Conservation (phyloP, 1,140 invertebrate species). For the Glossosoma conforme region DNA sequence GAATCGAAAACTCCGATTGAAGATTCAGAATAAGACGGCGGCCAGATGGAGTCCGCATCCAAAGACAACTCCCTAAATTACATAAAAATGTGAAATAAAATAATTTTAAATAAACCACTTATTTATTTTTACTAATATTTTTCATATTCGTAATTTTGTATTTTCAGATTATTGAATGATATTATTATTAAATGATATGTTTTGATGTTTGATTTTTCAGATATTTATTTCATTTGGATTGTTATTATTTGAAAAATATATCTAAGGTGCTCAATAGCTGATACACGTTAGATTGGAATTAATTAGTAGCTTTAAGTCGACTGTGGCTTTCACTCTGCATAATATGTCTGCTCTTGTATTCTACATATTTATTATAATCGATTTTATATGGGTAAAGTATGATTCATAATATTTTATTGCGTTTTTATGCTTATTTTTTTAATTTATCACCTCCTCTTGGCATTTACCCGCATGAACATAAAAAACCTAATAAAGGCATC, state of each 20-base stretch:
- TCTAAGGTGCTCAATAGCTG: slow-evolving; percentile 22
- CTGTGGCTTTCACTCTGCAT: not conserved
- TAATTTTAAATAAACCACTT: slow-evolving; percentile 1
- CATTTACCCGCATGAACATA: no score
- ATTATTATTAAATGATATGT: slow-evolving; percentile 15
- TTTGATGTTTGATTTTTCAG: slow-evolving; percentile 22
- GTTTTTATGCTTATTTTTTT: no score
- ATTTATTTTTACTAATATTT: slow-evolving; percentile 3
- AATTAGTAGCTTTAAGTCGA: not conserved
- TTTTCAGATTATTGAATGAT: slow-evolving; percentile 26
- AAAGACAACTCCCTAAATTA: no score
- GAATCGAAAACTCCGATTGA: no score
- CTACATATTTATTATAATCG: not conserved
- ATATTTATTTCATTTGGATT: slow-evolving; percentile 24
- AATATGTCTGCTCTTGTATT: not conserved
- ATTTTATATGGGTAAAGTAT: slow-evolving; percentile 18
- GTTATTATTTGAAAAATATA: slow-evolving; percentile 20
- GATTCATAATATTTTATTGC: not conserved
- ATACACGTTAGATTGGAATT: slow-evolving; percentile 19
- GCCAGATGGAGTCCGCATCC: no score
- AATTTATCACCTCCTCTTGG: no score
- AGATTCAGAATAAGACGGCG: no score
- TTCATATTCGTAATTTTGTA: slow-evolving; percentile 12
- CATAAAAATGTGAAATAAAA: not conserved
- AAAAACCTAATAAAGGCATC: no score